Base-by-base conservation (phyloP, 2,888 invertebrate genomes). In the Ctena decussata region DNA sequence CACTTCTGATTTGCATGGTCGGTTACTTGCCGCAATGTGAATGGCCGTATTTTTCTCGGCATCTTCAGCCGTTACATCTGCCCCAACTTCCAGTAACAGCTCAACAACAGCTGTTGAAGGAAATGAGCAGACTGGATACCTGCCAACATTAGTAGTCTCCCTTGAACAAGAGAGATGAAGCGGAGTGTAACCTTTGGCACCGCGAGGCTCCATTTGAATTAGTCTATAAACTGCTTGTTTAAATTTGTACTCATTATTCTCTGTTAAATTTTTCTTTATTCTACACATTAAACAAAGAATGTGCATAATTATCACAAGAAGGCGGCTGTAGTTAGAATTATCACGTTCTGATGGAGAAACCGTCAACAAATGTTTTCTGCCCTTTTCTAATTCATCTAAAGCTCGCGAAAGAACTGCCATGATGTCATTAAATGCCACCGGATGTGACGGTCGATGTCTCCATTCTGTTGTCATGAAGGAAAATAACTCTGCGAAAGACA, bases 401-500 rank as follows among this genome's bases (percentile, higher is more conserved):
- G 98, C 98, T 96, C 98, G 98, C 89, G 92, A 97, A 96, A 98
- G 98, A 77, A 98, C 98, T 91, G 97, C 97, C 92, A 98, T 97
- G 92, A 99, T 97, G 96, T 98, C 98, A 79, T 97, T 96, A 94
- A 98, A 98, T 76, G 97, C 97, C 35, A 98, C 97, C 0, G 98
- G 97, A 76, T 93, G 65, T 98, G 98, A 84, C 5, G 92, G 92
- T 53, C 93, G 82, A 98, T 97, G 86, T 79, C 93, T 84, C 91
- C 93, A 90, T 83, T 98, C 98, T 39, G 98, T 98, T 96, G 98
- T 97, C 98, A 99, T 98, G 96, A 98, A 99, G 39, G 95, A 94
- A 91, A 96, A 96, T 44, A 99, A 97, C 96, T 99, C 99, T 1
- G 98, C 98, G 96, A 99, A 99, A 92, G 98, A 98, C 95, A 98